Evolutionary conservation across 2,113 vertebrate species (phyloP).

Genomic region (Synchiropus splendidus): DNA sequence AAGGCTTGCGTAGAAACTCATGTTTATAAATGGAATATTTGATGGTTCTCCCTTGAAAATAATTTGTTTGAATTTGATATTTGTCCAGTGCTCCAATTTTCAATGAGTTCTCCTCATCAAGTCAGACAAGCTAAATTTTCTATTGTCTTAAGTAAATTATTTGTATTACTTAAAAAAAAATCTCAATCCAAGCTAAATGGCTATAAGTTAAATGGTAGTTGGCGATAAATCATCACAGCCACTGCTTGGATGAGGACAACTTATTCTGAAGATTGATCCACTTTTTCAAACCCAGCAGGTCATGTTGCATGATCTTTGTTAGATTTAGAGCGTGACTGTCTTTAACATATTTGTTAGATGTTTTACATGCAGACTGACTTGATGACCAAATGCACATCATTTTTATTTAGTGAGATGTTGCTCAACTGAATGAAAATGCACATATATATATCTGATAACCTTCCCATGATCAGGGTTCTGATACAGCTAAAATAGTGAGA

Average conservation of each 20-base stretch:
- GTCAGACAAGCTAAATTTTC: not conserved
- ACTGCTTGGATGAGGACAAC: slow-evolving; percentile 39
- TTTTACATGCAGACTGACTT: slow-evolving; percentile 46
- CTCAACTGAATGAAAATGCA: slow-evolving; percentile 37
- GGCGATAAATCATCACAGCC: slow-evolving; percentile 16
- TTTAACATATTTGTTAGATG: slow-evolving; percentile 59
- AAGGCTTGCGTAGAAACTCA: too few relatives aligned
- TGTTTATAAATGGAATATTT: too few relatives aligned
- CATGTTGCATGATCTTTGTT: slow-evolving; percentile 59
- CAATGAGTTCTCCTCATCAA: not conserved
- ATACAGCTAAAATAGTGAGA: too few relatives aligned
- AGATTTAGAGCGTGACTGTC: slow-evolving; percentile 54
- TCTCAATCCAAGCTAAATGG: too few relatives aligned
- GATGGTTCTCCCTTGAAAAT: too few relatives aligned
- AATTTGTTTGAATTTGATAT: too few relatives aligned
- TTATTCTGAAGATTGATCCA: slow-evolving; percentile 55
- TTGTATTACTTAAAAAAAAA: too few relatives aligned
- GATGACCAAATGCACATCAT: slow-evolving; percentile 60
- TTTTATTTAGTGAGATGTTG: slow-evolving; percentile 8
- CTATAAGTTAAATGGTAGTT: too few relatives aligned
- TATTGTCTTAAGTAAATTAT: too few relatives aligned
- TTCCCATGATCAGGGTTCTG: too few relatives aligned
- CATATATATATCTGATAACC: too few relatives aligned
- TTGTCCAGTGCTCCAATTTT: too few relatives aligned
- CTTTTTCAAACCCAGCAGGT: slow-evolving; percentile 37